Base-by-base conservation (phyloP, 2,113 vertebrate species). In the Petrocephalus zakoni region DNA sequence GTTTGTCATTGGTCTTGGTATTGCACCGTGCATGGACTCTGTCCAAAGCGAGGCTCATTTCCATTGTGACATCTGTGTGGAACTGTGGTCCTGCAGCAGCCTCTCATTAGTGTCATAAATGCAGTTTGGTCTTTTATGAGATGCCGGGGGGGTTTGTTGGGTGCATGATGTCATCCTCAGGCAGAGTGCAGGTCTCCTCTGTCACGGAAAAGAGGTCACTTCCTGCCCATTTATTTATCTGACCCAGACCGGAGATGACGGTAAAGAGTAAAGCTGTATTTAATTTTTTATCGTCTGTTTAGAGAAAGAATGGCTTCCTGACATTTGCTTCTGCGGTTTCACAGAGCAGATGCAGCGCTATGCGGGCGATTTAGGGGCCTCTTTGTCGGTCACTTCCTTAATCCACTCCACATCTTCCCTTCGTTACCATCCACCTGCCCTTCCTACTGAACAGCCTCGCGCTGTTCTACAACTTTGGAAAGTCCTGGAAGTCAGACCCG, bases 401-500 rank as follows among this genome's bases (percentile, higher is more conserved):
- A 99, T 95, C 88, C 88, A 4, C 22, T 92, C 89, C 90, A 99
- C 98, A 99, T 97, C 97, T 99, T 85, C 97, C 95, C 55, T 97
- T 99, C 90, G 93, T 97, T 93, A 98, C 97, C 61, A 96, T 99
- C 93, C 98, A 99, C 87, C 92, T 99, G 91, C 98, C 98, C 46
- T 99, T 99, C 94, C 97, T 99, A 55, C 94, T 97, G 29, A 99
- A 98, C 95, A 98, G 97, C 47, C 47, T 98, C 92, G 96, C 96
- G 91, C 95, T 99, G 93, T 99, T 99, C 94, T 99, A 99, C 96
- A 99, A 99, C 95, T 99, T 99, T 91, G 98, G 98, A 64, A 99
- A 99, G 92, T 99, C 98, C 88, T 99, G 98, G 98, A 99, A 99
- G 91, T 99, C 98, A 46, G 98, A 99, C 93, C 98, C 98, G 0